Base-by-base conservation (phyloP, 2,888 invertebrate genomes). In the Drosophila rellima region DNA sequence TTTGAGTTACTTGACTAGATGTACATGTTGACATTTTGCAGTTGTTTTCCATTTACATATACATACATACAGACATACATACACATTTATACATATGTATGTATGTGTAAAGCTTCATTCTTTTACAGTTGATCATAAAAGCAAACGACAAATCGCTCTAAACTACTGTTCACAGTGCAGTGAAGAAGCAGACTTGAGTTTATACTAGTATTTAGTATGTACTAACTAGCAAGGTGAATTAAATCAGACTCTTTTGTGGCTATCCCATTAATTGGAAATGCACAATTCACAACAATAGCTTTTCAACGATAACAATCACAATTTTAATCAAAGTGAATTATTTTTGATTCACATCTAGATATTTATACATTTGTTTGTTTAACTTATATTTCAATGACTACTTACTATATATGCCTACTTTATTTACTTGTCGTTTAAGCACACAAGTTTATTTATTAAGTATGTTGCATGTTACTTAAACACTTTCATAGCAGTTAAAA, bases 161-260 rank as follows among this genome's bases (percentile, higher is more conserved):
- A 29, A 20, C 11, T 23, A 23, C 47, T 13, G 17, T 3, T 6
- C 15, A 10, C 3, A 45, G 11, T 40, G 18, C 11, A 40, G 18
- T 4, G 4, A 18, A n/a, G n/a, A 7, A 15, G 40, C 40, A 17
- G 40, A 18, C 23, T 52, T 26, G 37, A 17, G 6, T 5, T 29
- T 15, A 29, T n/a, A 15, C 8, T 23, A 23, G n/a, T 15, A 17
- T 2, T 20, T 6, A n/a, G 7, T 3, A 26, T 23, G 26, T 11
- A 50, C 31, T 42, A 20, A 5, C n/a, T 31, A 31, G 42, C 54
- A 54, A 54, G 54, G 54, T 54, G 42, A 54, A n/a, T 40, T 39
- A 17, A 40, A 40, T 54, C 40, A n/a, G 39, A 17, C 6, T 39
- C 17, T 51, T 13, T 48, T 45, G 33, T 33, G 13, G 33, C 13